Evolutionary conservation across 2,797 vertebrate genomes (phyloP), one percentile per base, ranked within the genome.

Genomic region (Lagocephalus sceleratus): DNA sequence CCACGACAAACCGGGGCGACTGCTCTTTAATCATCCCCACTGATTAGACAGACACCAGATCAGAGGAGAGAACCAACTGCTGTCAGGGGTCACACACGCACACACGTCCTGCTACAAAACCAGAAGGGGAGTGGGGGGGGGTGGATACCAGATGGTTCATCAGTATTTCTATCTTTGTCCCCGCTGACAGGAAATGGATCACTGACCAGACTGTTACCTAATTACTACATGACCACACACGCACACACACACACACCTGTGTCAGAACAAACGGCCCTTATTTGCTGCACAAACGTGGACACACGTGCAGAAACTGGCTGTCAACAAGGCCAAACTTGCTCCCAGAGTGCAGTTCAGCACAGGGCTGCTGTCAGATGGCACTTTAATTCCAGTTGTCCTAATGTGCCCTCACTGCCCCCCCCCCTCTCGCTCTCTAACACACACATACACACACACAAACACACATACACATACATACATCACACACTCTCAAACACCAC

Each of bases 91-190:
- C 15, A 63, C 20, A 47, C 63, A 59, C 20, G 46, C 63, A 59
- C 41, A 54, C 64, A 62, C 50, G 56, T 67, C 51, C 64, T 40
- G 68, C 35, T 51, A 54, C 51, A 41, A 46, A 20, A 42, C n/a
- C 44, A 19, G 47, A 29, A 21, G 23, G 21, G 45, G 49, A 7
- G 26, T 23, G 61, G 39, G 2, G 50, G 16, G 1, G 9, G 54
- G 20, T 83, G 83, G 63, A 66, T 75, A 79, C 47, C 86, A 88
- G 85, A 87, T 86, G 83, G 86, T 78, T 67, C 76, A 73, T 82
- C 86, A 75, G 83, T 79, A 78, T 79, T 80, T 81, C 73, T 75
- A 63, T 61, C 56, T 83, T 73, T 75, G 73, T 80, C 82, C 72
- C 66, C 75, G 17, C 62, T 71, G 75, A 78, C 81, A 87, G 85